Conservation (phyloP, 1,140 invertebrate species). For the Heliothis virescens region DNA sequence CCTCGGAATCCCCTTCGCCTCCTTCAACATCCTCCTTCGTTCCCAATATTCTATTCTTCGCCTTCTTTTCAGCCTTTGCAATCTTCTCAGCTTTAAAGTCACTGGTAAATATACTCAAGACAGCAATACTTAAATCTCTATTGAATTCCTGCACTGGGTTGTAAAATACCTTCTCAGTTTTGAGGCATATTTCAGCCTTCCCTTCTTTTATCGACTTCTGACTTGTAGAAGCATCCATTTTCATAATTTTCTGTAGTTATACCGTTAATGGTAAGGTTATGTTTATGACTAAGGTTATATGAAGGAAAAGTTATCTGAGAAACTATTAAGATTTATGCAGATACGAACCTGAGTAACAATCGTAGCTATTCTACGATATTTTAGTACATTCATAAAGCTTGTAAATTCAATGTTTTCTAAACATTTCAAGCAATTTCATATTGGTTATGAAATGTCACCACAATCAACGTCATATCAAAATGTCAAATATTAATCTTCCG, state of each 20-base stretch:
- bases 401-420: not conserved
- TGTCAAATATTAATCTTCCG: not conserved
- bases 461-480: not conserved
- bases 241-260: slow-evolving; percentile 64
- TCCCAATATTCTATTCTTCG: slow-evolving; percentile 58
- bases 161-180: slow-evolving; percentile 94
- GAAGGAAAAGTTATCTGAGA: too few species aligned
- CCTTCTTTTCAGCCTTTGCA: slow-evolving; percentile 51
- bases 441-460: too few species aligned
- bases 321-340: not conserved
- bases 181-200: slow-evolving; percentile 90
- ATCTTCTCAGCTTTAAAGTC: slow-evolving; percentile 75
- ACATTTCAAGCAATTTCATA: too few species aligned
- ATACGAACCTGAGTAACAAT: slow-evolving; percentile 34
- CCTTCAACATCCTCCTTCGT: slow-evolving; percentile 51
- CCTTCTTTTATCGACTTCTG: slow-evolving; percentile 88
- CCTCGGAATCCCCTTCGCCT: slow-evolving; percentile 36
- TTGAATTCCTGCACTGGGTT: slow-evolving; percentile 99
- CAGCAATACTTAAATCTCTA: slow-evolving; percentile 94
- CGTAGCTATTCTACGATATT: slow-evolving; percentile 27
- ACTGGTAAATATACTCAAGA: slow-evolving; percentile 87
- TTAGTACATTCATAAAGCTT: slow-evolving; percentile 43
- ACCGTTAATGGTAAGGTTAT: slow-evolving; percentile 18
- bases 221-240: slow-evolving; percentile 62
- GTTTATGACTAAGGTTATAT: slow-evolving; percentile 34